Base-by-base conservation (phyloP, 2,797 vertebrate genomes). In the Bradypodion ventrale region DNA sequence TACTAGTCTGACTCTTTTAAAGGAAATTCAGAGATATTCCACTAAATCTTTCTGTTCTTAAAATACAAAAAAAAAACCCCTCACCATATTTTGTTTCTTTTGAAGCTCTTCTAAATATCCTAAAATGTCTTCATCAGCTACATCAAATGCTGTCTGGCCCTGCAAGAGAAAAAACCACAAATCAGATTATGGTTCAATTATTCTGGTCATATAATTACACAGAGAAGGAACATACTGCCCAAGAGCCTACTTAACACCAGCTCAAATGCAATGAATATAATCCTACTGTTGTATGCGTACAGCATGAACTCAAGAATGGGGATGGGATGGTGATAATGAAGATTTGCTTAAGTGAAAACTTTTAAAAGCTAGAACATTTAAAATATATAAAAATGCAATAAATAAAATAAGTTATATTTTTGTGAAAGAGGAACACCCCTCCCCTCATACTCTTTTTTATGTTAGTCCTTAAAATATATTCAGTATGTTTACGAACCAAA, bases 91-190 rank as follows among this genome's bases (percentile, higher is more conserved):
- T 94, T 99, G 99, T 90, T 99, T 99, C 96, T 99, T 99, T 92
- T 99, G 98, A 83, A 99, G 92, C 87, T 99, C 98, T 96, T 99
- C 98, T 94, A 99, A 97, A 95, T 99, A 98, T 91, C 98, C 97
- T 91, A 99, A 95, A 94, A 99, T 97, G 87, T 99, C 98, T 97
- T 99, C 99, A 93, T 99, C 99, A 88, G 98, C 97, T 92, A 99
- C 99, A 94, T 99, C 99, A 94, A 99, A 98, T 1, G 99, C 97
- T 44, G 99, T 99, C 92, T 99, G 99, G 87, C 99, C 98, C 99
- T 99, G 92, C 62, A 87, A 81, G 68, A 49, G 23, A 90, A 90
- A 77, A 89, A 84, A 46, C 23, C 85, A 83, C 85, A 60, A 60
- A 15, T 0, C 1, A 0, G 37, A 80, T 52, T 78, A 52, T 0